Percentiles rank a stretch among this genome's conserved stretches.
Conservation (phyloP, 2,113 vertebrate genomes). For the Cygnus buccinator region DNA sequence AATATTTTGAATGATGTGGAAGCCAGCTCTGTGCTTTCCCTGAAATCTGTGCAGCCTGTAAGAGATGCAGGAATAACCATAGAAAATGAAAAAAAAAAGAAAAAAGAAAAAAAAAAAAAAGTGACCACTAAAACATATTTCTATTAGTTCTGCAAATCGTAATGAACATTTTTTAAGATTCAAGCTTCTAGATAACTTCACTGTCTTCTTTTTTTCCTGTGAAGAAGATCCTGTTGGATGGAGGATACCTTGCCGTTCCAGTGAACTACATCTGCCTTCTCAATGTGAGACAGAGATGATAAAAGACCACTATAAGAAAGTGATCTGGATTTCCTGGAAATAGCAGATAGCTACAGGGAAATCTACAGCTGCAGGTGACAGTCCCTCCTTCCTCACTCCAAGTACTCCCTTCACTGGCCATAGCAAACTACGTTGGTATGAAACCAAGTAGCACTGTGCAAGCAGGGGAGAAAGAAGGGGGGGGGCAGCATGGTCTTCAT, state of each 20-base stretch:
- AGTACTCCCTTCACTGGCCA: fast-evolving
- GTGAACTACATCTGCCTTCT: not conserved
- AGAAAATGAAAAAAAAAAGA: not conserved
- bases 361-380: fast-evolving
- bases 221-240: not conserved
- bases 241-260: not conserved
- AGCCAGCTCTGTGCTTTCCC: not conserved
- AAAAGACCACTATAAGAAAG: not conserved
- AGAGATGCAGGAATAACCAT: not conserved
- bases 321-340: not conserved
- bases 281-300: fast-evolving
- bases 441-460: not conserved
- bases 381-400: not conserved
- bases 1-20: constrained; percentile 44
- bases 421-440: not conserved
- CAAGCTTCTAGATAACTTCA: not conserved
- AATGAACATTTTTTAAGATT: not conserved
- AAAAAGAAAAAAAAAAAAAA: not conserved
- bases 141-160: not conserved
- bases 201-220: fast-evolving
- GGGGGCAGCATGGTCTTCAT: not conserved
- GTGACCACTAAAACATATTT: not conserved
- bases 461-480: not conserved
- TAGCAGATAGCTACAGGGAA: not conserved
- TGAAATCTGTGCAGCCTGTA: not conserved